phyloP scores from a whole-genome alignment of 1,140 invertebrate genomes.

The Ostrea edulis region DNA sequence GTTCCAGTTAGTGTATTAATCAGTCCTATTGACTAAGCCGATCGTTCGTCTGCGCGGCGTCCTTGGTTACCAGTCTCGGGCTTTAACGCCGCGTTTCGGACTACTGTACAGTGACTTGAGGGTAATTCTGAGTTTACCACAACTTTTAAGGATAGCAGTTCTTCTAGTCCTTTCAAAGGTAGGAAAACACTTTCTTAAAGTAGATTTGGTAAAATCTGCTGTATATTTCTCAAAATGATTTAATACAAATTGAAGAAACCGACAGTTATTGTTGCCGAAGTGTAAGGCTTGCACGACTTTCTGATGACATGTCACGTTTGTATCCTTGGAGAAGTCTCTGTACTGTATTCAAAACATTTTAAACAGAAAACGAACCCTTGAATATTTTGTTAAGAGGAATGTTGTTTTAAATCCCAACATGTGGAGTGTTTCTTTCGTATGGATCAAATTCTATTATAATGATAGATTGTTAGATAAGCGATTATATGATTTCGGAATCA shows the following conservation, averaged over 20 bases:
- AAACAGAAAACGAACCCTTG: not conserved
- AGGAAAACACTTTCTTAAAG: not conserved
- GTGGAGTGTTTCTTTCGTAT: not conserved
- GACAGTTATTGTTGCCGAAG: no score
- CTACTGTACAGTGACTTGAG: constrained; percentile 19
- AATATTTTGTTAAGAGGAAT: not conserved
- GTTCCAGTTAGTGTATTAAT: constrained; percentile 43
- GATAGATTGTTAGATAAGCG: not conserved
- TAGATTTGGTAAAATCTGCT: no score
- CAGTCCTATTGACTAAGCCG: constrained; percentile 44
- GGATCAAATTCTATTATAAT: constrained; percentile 22
- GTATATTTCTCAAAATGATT: no score
- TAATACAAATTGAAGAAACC: no score
- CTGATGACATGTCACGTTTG: no score
- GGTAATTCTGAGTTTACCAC: not conserved
- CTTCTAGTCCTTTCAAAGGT: not conserved
- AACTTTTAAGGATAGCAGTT: not conserved
- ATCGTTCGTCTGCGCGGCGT: constrained; percentile 35
- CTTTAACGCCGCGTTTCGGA: constrained; percentile 6
- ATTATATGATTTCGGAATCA: not conserved
- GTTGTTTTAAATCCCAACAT: constrained; percentile 36
- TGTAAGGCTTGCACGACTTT: no score
- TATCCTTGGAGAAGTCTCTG: not conserved
- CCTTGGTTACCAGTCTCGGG: constrained; percentile 39
- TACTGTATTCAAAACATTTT: not conserved